These are phyloP conservation scores for Pheosia tremula DNA, from an alignment of 2,888 invertebrate genomes.

Conservation along the genomic window DNA sequence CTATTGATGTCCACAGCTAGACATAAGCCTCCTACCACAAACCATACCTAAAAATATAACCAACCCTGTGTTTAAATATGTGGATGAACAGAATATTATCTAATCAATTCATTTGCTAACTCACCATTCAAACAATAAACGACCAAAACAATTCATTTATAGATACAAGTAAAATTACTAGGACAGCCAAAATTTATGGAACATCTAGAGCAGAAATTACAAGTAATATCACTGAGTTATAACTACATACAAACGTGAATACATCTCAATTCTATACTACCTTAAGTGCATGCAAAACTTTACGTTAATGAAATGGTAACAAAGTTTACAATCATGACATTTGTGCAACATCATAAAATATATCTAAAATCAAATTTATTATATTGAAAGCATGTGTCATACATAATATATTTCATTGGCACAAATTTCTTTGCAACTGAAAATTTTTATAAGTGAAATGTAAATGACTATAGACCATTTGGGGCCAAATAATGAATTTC, in stretches of 20 bases:
- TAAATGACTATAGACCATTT: background rate
- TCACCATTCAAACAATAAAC: constrained; percentile 25
- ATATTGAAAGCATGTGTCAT: constrained; percentile 2
- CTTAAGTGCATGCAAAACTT: constrained; percentile 49
- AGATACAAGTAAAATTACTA: constrained; percentile 26
- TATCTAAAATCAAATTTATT: background rate
- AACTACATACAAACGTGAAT: constrained; percentile 52
- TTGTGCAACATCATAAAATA: constrained; percentile 45
- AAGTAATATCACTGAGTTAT: constrained; percentile 73
- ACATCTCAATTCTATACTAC: constrained; percentile 49
- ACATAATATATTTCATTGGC: background rate
- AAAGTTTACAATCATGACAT: constrained; percentile 43
- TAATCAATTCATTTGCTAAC: constrained; percentile 33
- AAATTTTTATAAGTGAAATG: background rate
- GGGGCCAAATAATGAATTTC: background rate
- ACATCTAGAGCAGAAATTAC: constrained; percentile 48
- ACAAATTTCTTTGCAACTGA: constrained; percentile 1
- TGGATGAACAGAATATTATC: constrained; percentile 36
- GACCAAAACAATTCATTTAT: constrained; percentile 29
- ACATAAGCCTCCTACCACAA: too few species aligned
- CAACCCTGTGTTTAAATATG: constrained; percentile 27
- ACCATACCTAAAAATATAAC: constrained; percentile 24
- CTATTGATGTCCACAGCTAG: too few species aligned
- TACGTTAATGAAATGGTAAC: constrained; percentile 69
- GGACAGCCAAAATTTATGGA: constrained; percentile 37